Percentiles rank a stretch among this genome's conserved stretches.
Conservation (phyloP, 2,888 invertebrate species). For the Perdita meconis region DNA sequence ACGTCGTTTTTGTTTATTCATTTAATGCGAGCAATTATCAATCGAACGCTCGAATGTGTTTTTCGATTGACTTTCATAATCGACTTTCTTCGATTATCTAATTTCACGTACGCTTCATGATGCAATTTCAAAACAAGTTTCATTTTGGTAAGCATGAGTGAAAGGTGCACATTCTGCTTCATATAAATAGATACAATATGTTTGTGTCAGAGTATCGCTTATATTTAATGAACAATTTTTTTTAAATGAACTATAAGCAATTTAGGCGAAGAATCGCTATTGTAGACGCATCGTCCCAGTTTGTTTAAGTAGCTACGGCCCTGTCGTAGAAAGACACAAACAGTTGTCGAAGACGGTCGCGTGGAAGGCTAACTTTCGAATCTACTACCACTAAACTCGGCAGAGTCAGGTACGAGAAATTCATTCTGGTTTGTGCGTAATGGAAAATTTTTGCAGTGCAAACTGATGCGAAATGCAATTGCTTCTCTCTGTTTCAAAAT, state of each 20-base stretch:
- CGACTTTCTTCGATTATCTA: slow-evolving; percentile 13
- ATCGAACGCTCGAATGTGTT: background rate
- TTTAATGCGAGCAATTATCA: too few relatives aligned
- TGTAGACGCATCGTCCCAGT: slow-evolving; percentile 36
- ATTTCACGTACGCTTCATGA: slow-evolving; percentile 4
- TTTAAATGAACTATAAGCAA: background rate
- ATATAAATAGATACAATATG: too few relatives aligned
- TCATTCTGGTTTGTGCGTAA: slow-evolving; percentile 71
- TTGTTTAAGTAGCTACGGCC: slow-evolving; percentile 66
- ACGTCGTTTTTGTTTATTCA: too few relatives aligned
- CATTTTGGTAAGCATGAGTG: background rate
- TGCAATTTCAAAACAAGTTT: slow-evolving; percentile 13
- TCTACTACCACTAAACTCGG: slow-evolving; percentile 69
- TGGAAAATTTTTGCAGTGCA: slow-evolving; percentile 76
- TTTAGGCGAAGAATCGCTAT: slow-evolving; percentile 22
- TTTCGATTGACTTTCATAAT: background rate
- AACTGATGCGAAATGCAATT: slow-evolving; percentile 49
- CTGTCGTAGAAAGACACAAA: slow-evolving; percentile 74
- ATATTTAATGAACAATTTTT: too few relatives aligned
- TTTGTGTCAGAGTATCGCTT: too few relatives aligned
- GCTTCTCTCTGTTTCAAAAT: slow-evolving; percentile 21
- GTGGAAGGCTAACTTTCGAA: slow-evolving; percentile 77
- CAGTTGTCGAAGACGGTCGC: slow-evolving; percentile 63
- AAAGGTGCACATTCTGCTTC: background rate
- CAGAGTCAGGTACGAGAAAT: slow-evolving; percentile 71